Conservation (phyloP, 2,797 vertebrate genomes). For the Urophycis tenuis region DNA sequence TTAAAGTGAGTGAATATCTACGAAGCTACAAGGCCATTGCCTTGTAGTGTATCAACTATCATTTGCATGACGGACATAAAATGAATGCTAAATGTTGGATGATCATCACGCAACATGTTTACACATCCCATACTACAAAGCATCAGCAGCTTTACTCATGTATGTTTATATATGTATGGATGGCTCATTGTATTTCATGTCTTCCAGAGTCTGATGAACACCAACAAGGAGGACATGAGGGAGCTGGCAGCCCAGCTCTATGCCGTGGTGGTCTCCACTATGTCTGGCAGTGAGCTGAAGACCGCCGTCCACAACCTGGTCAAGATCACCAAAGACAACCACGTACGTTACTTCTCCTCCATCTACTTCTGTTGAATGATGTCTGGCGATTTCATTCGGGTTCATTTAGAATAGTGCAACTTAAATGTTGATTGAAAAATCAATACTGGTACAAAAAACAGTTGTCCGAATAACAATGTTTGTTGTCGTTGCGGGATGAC, state of each 20-base stretch:
- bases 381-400: background rate
- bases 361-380: background rate
- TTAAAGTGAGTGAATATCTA: conserved; percentile 76
- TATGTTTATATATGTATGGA: background rate
- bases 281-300: conserved; percentile 85
- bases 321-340: conserved; percentile 90
- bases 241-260: conserved; percentile 93
- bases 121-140: background rate
- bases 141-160: background rate
- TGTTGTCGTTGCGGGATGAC: conserved; percentile 32
- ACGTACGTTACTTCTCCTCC: conserved; percentile 64
- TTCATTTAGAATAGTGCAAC: background rate
- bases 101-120: background rate
- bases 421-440: background rate
- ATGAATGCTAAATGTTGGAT: background rate
- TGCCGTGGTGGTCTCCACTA: conserved; percentile 85
- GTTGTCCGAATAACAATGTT: background rate
- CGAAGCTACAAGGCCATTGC: too few species aligned
- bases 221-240: conserved; percentile 97
- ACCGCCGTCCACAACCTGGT: conserved; percentile 83
- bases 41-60: background rate
- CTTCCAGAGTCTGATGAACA: conserved; percentile 88
- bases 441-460: background rate
- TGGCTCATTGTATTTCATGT: background rate
- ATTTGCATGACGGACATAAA: background rate